Conservation (phyloP, 2,888 invertebrate genomes). For the Antheraea yamamai region DNA sequence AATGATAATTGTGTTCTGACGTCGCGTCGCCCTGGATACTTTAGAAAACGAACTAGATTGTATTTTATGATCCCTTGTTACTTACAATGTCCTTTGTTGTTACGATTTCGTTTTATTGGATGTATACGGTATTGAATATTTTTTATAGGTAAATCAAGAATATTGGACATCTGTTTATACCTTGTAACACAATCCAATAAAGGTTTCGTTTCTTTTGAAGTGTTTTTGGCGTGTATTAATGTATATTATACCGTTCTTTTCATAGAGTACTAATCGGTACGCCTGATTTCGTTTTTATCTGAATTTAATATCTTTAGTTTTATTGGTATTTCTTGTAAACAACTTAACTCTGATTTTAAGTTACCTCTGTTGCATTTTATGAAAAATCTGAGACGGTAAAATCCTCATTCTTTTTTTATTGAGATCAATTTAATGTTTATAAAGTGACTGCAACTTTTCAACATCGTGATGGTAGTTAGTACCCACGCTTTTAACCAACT, state of each 20-base stretch:
- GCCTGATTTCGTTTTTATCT: too few relatives aligned
- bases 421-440: too few relatives aligned
- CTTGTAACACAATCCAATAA: background rate
- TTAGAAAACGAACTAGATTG: constrained; percentile 9
- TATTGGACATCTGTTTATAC: background rate
- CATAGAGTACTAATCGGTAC: background rate
- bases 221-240: background rate
- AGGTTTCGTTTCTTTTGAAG: background rate
- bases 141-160: background rate
- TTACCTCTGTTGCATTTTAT: too few relatives aligned
- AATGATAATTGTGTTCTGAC: constrained; percentile 6
- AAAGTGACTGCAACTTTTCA: too few relatives aligned
- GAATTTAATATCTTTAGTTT: too few relatives aligned
- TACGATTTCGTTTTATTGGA: background rate
- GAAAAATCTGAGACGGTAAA: too few relatives aligned
- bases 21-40: constrained; percentile 5
- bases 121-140: background rate
- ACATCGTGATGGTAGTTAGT: too few relatives aligned
- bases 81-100: background rate
- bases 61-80: constrained; percentile 8
- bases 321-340: too few relatives aligned
- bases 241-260: background rate
- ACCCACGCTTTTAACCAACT: too few relatives aligned
- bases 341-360: too few relatives aligned
- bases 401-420: too few relatives aligned